Evolutionary conservation across 2,113 vertebrate species (phyloP), one percentile per base, ranked within the genome.

Genomic region (Cynocephalus volans): DNA sequence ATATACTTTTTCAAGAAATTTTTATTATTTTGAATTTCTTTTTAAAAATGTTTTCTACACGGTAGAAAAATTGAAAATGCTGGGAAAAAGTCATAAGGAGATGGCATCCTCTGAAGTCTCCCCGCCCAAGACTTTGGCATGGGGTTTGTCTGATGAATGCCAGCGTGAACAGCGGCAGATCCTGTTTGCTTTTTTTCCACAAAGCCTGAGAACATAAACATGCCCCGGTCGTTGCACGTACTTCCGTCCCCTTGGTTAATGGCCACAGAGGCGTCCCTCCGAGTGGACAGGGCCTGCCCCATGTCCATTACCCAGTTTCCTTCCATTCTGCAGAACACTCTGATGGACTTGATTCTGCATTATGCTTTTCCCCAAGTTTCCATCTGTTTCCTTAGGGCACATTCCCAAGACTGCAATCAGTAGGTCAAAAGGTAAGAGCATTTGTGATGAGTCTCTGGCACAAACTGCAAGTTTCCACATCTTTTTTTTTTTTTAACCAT

Each of bases 161-260:
- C 73, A 8, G n/a, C 0, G 0, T 23, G 62, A 41, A 54, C 0
- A 0, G 21, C 0, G 6, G 19, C 19, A 36, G 50, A 36, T 31
- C 60, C 85, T 28, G 88, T 56, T 4, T 33, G 31, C 54, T 36
- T 45, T 64, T 64, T 45, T n/a, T 21, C 75, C 60, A 58, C 69
- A 41, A 23, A 36, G 45, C 31, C 0, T 7, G 54, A 48, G 84
- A 31, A 33, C 83, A 15, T 6, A 54, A 31, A 45, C 94, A 36
- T 24, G 3, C 6, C 41, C 58, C 8, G 19, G 26, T 69, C 33
- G 23, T 24, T 15, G 5, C 65, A 15, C 1, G 4, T 0, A 33
- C 23, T 2, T 65, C 67, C 15, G 11, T 26, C 14, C 50, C 77
- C 21, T 26, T 7, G 5, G 69, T 7, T 11, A 24, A 8, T 0